Base-by-base conservation (phyloP, 2,113 vertebrate genomes). In the Carassius gibelio region DNA sequence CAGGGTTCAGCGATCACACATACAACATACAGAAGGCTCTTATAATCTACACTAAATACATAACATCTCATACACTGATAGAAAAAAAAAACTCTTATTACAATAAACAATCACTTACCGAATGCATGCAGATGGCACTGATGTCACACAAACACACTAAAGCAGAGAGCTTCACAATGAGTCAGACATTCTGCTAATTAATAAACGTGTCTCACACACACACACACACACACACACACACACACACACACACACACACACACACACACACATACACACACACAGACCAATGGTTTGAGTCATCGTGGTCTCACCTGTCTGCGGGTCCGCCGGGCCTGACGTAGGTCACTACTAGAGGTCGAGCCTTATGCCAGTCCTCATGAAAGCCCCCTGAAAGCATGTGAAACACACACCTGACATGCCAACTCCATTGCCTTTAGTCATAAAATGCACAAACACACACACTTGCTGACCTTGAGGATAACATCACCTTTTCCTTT, bases 331-430 rank as follows among this genome's bases (percentile, higher is more conserved):
- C 98, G 0, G 97, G 96, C 88, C 98, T 94, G 87, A 99, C 95
- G 0, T 96, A 96, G 61, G 97, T 99, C 74, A 98, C 94, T 87
- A 99, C 95, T 48, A 99, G 93, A 0, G 98, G 96, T 82, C 97
- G 95, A 85, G 97, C 97, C 92, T 97, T 97, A 88, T 96, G 96
- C 95, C 96, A 96, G 78, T 99, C 97, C 92, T 99, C 98, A 8
- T 99, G 98, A 86, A 97, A 97, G 66, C 98, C 98, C 79, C 98
- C 98, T 99, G 87, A 21, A 94, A 93, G 1, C 64, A 82, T 23
- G 68, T 55, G 34, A 76, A 84, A 62, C 10, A 15, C n/a, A 82
- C 75, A 74, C 68, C 79, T 81, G 62, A 81, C 45, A 30, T 81
- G 79, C 26, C 38, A 68, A 26, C 30, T 34, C 34, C 1, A 45